Base-by-base conservation (phyloP, 2,797 vertebrate genomes). In the Onychomys arenicola region DNA sequence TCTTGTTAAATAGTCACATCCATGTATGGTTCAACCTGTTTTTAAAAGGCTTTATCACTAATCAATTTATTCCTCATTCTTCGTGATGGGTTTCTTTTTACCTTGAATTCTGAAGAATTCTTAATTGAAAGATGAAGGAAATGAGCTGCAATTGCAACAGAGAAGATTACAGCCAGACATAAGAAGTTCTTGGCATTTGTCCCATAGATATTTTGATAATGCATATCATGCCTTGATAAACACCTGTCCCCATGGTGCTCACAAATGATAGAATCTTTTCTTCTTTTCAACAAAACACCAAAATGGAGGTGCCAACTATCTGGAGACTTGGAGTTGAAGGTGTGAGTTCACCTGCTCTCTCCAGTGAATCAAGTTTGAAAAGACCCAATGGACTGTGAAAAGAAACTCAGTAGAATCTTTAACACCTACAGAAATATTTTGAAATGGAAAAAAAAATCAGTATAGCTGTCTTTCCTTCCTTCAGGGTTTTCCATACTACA, bases 401-500 rank as follows among this genome's bases (percentile, higher is more conserved):
- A 86, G 78, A 97, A 96, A 91, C 63, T 91, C 69, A 67, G 37
- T 46, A 81, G 93, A 96, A 92, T 13, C 7, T 89, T 93, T 96
- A 93, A 96, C 78, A 95, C 52, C 65, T 96, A 89, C 19, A 57
- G 46, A 94, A 92, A 97, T 32, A 61, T 37, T 93, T 97, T 93
- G 87, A 7, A 61, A 80, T 90, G 29, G 67, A 84, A 95, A 91
- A 55, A 8, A 86, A 95, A 93, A 73, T 95, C 80, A 97, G 89
- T 59, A 29, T 86, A 97, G 29, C 61, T 93, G 1, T 29, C 94
- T 97, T 98, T 95, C 14, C 82, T 96, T 96, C 91, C 86, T 97
- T 76, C 95, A 99, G 99, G 99, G 97, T 99, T 99, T 99, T 99
- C 99, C 75, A 99, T 99, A 97, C 99, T 99, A 97, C 99, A 99